These are phyloP conservation scores for Notodonta ziczac DNA, from an alignment of 2,888 invertebrate species.

Conservation along the genomic window DNA sequence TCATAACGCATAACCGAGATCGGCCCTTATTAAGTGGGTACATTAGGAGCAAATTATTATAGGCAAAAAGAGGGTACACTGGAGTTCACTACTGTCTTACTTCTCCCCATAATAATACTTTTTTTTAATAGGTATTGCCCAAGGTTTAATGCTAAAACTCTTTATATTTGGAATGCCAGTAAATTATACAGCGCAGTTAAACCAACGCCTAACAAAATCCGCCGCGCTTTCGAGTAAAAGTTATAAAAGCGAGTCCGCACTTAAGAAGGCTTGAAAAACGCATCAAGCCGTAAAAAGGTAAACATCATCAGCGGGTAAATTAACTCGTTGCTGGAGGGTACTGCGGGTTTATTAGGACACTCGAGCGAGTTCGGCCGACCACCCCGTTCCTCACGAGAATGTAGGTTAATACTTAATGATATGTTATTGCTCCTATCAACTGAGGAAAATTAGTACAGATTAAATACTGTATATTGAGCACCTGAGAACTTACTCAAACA, in stretches of 20 bases:
- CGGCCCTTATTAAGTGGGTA: too few species aligned
- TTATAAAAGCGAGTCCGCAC: conserved; percentile 29
- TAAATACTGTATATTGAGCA: too few species aligned
- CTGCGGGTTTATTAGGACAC: conserved; percentile 50
- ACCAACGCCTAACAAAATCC: conserved; percentile 9
- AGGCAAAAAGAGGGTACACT: too few species aligned
- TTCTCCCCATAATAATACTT: too few species aligned
- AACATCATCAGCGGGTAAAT: conserved; percentile 53
- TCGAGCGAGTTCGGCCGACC: conserved; percentile 13
- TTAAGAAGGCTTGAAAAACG: conserved; percentile 49
- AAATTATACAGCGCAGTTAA: conserved; percentile 3
- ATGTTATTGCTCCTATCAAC: not conserved
- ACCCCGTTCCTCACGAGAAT: not conserved
- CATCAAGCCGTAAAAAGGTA: conserved; percentile 45
- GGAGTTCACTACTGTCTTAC: too few species aligned
- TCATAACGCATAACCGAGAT: too few species aligned
- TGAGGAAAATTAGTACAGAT: not conserved
- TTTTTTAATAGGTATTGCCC: too few species aligned
- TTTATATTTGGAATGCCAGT: not conserved
- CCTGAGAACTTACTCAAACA: too few species aligned
- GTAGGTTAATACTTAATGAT: conserved; percentile 1
- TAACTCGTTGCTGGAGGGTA: conserved; percentile 48
- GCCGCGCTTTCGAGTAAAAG: conserved; percentile 16
- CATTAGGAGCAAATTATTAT: too few species aligned
- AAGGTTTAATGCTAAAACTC: not conserved